Base-by-base conservation (phyloP, 2,797 vertebrate genomes). In the Sardinella longiceps region DNA sequence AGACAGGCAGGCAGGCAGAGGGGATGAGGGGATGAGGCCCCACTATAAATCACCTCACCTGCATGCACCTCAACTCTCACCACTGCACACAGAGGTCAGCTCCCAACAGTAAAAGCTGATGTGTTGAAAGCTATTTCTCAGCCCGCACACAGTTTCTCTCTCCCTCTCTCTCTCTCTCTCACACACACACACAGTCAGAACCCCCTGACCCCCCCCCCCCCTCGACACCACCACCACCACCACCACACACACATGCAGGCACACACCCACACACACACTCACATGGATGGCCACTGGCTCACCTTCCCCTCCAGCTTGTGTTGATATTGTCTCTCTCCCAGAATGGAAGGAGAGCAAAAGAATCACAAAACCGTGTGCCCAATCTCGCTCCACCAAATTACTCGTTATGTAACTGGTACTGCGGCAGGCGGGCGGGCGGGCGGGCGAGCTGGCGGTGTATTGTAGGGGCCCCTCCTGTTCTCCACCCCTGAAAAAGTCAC, bases 51-150 rank as follows among this genome's bases (percentile, higher is more conserved):
- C 87, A 84, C 60, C 56, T 70, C 56, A 66, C 63, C 63, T 70
- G 66, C 82, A 81, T 56, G 6, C 82, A 63, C 83, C 80, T 85
- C 82, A 77, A 81, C 80, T 85, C 86, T 84, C 87, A 89, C 77
- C 85, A 85, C 87, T 45, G 81, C 84, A 87, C 66, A 23, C 18
- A 80, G 60, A 80, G 84, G 82, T 87, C 20, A 83, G 82, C 87
- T 85, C 83, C 46, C 25, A 80, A 82, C 30, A 37, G 66, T 33
- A 74, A 74, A 74, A 33, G 66, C 39, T 37, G 33, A 3, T 1
- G 12, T 81, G 63, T 87, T 85, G 86, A 83, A 43, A 87, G 74
- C 77, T 86, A 85, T 88, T 88, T 88, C 82, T 81, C 82, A 83
- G 84, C 58, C 51, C 81, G 83, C 81, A 51, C 84, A 81, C 60